Percentiles rank a stretch among this genome's conserved stretches.
Conservation (phyloP, 1,140 invertebrate genomes). For the Ericerus pela region DNA sequence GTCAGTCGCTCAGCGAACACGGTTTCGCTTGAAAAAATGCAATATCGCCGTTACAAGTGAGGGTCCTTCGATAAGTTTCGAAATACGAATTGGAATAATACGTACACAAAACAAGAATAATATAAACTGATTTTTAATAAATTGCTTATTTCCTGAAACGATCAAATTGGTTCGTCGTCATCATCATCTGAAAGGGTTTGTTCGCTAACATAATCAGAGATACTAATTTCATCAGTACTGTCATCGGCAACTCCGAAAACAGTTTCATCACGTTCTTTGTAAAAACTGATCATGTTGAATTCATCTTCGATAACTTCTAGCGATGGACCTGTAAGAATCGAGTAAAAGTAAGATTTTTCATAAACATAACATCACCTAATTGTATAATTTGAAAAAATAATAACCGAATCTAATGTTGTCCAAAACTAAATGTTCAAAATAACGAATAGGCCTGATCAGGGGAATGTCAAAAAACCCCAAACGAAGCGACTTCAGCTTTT, state of each 20-base stretch:
- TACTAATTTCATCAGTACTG: not conserved
- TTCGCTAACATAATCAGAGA: not conserved
- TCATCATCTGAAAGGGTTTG: not conserved
- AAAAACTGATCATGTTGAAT: slow-evolving; percentile 2
- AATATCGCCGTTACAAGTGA: too few relatives aligned
- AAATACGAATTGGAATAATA: too few relatives aligned
- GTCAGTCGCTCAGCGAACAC: too few relatives aligned
- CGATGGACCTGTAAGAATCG: not conserved
- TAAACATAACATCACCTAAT: not conserved
- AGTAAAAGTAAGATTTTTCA: not conserved
- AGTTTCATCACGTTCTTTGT: not conserved
- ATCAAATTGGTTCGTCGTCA: not conserved
- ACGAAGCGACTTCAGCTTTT: slow-evolving; percentile 13
- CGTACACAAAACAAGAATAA: too few relatives aligned
- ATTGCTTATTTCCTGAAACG: too few relatives aligned
- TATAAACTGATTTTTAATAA: too few relatives aligned
- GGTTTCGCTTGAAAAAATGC: too few relatives aligned
- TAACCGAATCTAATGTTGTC: not conserved
- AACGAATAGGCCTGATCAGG: not conserved
- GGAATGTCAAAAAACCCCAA: slow-evolving; percentile 15
- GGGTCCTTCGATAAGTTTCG: too few relatives aligned
- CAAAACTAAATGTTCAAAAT: slow-evolving; percentile 13
- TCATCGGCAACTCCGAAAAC: not conserved
- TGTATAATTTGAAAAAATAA: not conserved
- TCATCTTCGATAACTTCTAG: slow-evolving; percentile 2